Evolutionary conservation across 2,113 vertebrate species (phyloP), one percentile per base, ranked within the genome.

Genomic region (Vidua macroura): DNA sequence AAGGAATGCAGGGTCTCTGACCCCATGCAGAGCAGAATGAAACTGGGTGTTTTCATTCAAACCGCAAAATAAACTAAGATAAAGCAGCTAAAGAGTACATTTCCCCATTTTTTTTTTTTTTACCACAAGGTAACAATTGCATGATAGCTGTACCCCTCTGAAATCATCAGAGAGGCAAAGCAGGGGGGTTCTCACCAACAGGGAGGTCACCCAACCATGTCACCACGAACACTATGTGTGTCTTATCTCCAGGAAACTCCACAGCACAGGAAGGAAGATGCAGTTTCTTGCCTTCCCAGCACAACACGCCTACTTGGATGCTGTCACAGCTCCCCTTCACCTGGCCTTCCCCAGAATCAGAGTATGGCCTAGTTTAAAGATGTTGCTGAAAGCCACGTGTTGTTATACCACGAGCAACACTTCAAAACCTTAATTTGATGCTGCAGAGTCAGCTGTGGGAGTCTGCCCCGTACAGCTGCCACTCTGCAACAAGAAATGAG

Each of bases 221-320:
- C 84, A 72, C 63, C 52, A 52, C 0, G 2, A 74, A 30, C 4
- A 1, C 21, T 37, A 0, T 15, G 15, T 5, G 5, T 14, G 49
- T 39, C 31, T 85, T 48, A 59, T 13, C 85, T 66, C 70, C 83
- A 85, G 41, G 8, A 76, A 56, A 44, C 30, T 20, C 48, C 20
- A 68, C 23, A 87, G 80, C 73, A 59, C 41, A 59, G 55, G 24
- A 75, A 49, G 15, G 31, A 92, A 19, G 46, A 85, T 1, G 1
- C 2, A 1, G n/a, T 18, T 64, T 56, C 37, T 82, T 63, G 44
- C 41, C 37, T 76, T 53, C 11, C 37, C 13, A 37, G n/a, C 55
- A 73, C 39, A 85, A 52, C 51, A 58, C 2, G 0, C 24, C 53
- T 16, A 22, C 62, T 60, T 41, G 44, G 81, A 37, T 18, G 1